These are phyloP conservation scores for Macrosoma leucophasiata DNA, from an alignment of 2,888 invertebrate genomes.

Conservation along the genomic window DNA sequence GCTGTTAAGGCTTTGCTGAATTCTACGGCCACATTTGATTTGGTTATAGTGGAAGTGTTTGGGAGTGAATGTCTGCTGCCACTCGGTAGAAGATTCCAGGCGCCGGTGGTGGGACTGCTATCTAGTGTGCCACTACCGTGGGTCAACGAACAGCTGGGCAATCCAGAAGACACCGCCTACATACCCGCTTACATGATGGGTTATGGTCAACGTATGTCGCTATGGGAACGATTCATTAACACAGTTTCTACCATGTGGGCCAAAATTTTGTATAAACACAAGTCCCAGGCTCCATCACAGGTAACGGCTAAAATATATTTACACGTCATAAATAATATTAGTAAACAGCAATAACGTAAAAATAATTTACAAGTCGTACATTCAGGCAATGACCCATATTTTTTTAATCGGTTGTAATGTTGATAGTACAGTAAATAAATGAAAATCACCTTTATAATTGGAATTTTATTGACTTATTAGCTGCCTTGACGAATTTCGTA, in stretches of 20 bases:
- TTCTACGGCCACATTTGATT: constrained; percentile 50
- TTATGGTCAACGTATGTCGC: constrained; percentile 63
- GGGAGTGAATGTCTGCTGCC: constrained; percentile 76
- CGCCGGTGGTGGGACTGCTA: constrained; percentile 70
- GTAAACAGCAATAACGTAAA: too few species aligned
- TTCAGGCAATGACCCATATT: too few species aligned
- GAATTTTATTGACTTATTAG: too few species aligned
- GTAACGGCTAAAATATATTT: too few species aligned
- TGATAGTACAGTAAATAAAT: too few species aligned
- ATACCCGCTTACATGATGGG: constrained; percentile 74
- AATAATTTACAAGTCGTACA: too few species aligned
- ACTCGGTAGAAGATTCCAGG: constrained; percentile 66
- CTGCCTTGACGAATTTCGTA: too few species aligned
- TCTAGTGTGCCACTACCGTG: constrained; percentile 74
- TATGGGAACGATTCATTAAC: constrained; percentile 66
- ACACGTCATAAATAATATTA: too few species aligned
- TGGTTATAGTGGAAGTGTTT: constrained; percentile 70
- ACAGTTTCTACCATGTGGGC: constrained; percentile 55
- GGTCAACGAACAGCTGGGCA: constrained; percentile 73
- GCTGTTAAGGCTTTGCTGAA: constrained; percentile 52
- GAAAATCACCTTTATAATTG: too few species aligned
- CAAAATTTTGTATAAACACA: constrained; percentile 54
- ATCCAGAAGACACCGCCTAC: constrained; percentile 74
- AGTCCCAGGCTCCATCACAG: constrained; percentile 64
- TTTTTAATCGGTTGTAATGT: too few species aligned